Evolutionary conservation across 64 coral and sea anemone genomes (phyloP).

Genomic region (Stichodactyla helianthus): DNA sequence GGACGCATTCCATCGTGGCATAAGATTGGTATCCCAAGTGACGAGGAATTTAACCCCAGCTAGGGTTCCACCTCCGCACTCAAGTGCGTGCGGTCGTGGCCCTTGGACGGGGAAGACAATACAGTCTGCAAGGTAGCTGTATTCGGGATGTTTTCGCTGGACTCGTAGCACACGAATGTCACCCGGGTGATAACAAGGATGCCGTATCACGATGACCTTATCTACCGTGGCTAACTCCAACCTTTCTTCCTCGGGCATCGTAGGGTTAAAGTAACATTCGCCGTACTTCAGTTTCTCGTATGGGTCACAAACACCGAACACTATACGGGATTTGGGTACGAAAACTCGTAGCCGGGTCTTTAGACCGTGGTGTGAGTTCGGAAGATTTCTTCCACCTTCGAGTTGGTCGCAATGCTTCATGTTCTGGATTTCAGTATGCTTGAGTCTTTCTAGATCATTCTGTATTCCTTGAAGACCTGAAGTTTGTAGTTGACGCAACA

Average conservation of each 20-base stretch:
- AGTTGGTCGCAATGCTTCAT: slow-evolving; percentile 18
- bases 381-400: background rate
- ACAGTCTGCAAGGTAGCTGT: slow-evolving; percentile 52
- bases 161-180: slow-evolving; percentile 64
- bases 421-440: background rate
- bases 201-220: slow-evolving; percentile 38
- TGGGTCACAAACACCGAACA: slow-evolving; percentile 76
- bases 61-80: slow-evolving; percentile 34
- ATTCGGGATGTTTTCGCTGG: background rate
- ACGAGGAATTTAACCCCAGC: slow-evolving; percentile 68
- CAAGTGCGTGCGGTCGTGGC: slow-evolving; percentile 16
- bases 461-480: background rate
- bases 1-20: slow-evolving; percentile 23
- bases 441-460: background rate
- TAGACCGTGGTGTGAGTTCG: background rate
- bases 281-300: slow-evolving; percentile 43
- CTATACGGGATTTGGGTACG: slow-evolving; percentile 67
- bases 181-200: slow-evolving; percentile 66
- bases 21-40: slow-evolving; percentile 58
- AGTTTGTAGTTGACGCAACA: background rate
- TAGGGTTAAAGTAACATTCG: slow-evolving; percentile 76
- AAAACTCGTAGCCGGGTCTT: slow-evolving; percentile 49
- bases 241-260: slow-evolving; percentile 14
- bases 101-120: slow-evolving; percentile 63
- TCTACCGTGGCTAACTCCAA: slow-evolving; percentile 26